Evolutionary conservation across 2,797 vertebrate species (phyloP).

Genomic region (Manis pentadactyla): DNA sequence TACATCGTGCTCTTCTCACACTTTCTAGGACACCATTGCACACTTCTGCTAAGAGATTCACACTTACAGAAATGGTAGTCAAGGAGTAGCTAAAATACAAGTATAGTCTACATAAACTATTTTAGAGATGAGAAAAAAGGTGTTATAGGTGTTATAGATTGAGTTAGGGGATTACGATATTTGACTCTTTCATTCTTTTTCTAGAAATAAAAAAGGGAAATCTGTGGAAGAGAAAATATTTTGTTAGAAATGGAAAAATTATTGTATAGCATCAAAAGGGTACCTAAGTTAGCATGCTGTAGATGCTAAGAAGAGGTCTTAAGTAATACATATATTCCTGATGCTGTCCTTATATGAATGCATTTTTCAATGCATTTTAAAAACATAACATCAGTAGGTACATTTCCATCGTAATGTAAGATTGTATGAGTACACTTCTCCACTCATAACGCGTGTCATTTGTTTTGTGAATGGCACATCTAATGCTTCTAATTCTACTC

Average conservation of each 20-base stretch:
- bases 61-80: not conserved
- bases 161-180: not conserved
- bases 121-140: not conserved
- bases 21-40: not conserved
- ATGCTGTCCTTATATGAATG: not conserved
- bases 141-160: not conserved
- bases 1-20: slow-evolving; percentile 7
- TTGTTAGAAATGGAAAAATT: not conserved
- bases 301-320: not conserved
- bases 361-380: not conserved
- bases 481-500: not conserved
- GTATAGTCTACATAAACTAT: not conserved
- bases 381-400: not conserved
- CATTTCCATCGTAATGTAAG: slow-evolving; percentile 27
- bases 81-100: not conserved
- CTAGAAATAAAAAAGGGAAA: slow-evolving; percentile 2
- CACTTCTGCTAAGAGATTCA: not conserved
- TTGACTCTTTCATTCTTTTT: not conserved
- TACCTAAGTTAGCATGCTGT: not conserved
- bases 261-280: not conserved
- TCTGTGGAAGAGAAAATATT: not conserved
- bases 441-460: not conserved
- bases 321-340: not conserved
- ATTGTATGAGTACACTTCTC: not conserved
- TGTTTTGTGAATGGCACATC: not conserved